Base-by-base conservation (phyloP, 2,888 invertebrate genomes). In the Cenopis cana region DNA sequence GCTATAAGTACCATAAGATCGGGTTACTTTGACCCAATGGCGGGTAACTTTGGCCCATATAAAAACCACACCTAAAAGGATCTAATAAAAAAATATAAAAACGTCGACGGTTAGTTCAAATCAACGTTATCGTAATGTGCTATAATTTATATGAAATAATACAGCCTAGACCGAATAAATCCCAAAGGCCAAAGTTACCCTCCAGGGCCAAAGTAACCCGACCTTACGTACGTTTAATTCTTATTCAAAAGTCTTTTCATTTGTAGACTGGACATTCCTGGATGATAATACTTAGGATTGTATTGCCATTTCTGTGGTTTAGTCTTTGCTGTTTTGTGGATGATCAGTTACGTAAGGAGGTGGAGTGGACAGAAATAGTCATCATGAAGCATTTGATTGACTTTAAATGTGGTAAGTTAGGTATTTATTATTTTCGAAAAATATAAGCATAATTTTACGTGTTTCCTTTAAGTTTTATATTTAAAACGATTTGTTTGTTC, bases 361-460 rank as follows among this genome's bases (percentile, higher is more conserved):
- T 89, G 18, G 83, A 85, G 18, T 69, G 75, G 38, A 85, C 84
- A 1, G 85, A 88, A 10, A 79, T 81, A 8, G 70, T 85, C 0
- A 83, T 89, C 10, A 82, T 89, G 17, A 90, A 90, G 75, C 80
- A 82, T 73, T 74, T 88, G 59, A 89, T 89, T 46, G 85, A 89
- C 68, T 87, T 86, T 69, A 79, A 81, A 74, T 85, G 85, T 75
- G 88, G 90, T 89, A 77, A 78, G 84, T 74, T n/a, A 10, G 9
- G 11, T 29, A 29, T 5, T 11, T 8, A 11, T 17, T 33, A 10
- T n/a, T 54, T 54, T 54, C 11, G 24, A 24, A 24, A 24, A 24
- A 24, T 24, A 3, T 24, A 24, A 24, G 24, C 24, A 24, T 24
- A 24, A 24, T 24, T 8, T 33, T 33, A 2, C 5, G 33, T 2